These are phyloP conservation scores for Conopomorpha cramerella DNA, from an alignment of 1,140 invertebrate genomes.

Conservation along the genomic window DNA sequence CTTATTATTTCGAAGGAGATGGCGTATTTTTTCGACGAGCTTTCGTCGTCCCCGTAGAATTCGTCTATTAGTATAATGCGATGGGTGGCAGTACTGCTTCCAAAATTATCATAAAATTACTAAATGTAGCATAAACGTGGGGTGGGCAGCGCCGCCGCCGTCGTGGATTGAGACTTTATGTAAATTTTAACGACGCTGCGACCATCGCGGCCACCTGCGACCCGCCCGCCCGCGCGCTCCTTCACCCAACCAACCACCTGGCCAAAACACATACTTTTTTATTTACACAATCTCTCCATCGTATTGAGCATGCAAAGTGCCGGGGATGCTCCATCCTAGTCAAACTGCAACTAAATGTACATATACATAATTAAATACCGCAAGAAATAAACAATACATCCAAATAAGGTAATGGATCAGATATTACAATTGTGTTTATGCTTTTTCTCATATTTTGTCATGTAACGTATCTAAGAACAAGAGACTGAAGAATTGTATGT, in stretches of 20 bases:
- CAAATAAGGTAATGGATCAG: no score
- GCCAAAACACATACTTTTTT: conserved; percentile 59
- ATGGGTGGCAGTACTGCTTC: conserved; percentile 53
- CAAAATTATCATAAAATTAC: conserved; percentile 61
- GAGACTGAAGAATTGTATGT: no score
- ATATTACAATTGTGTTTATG: no score
- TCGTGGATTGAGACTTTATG: conserved; percentile 59
- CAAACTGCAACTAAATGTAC: conserved; percentile 12
- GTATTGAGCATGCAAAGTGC: conserved; percentile 48
- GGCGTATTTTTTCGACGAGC: conserved; percentile 34
- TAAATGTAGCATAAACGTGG: conserved; percentile 59
- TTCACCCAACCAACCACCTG: conserved; percentile 32
- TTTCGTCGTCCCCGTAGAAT: conserved; percentile 24
- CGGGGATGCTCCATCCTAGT: conserved; percentile 17
- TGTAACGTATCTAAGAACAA: no score
- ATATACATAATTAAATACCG: no score
- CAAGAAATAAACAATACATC: no score
- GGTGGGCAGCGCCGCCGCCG: conserved; percentile 42
- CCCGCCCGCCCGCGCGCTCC: conserved; percentile 17
- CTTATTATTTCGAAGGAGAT: conserved; percentile 43
- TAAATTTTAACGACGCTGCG: conserved; percentile 59
- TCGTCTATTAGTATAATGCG: conserved; percentile 59
- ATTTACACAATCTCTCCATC: conserved; percentile 56
- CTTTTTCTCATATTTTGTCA: no score
- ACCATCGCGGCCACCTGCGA: conserved; percentile 55